phyloP scores from a whole-genome alignment of 1,140 invertebrate species.

The Probaryconus sp. region DNA sequence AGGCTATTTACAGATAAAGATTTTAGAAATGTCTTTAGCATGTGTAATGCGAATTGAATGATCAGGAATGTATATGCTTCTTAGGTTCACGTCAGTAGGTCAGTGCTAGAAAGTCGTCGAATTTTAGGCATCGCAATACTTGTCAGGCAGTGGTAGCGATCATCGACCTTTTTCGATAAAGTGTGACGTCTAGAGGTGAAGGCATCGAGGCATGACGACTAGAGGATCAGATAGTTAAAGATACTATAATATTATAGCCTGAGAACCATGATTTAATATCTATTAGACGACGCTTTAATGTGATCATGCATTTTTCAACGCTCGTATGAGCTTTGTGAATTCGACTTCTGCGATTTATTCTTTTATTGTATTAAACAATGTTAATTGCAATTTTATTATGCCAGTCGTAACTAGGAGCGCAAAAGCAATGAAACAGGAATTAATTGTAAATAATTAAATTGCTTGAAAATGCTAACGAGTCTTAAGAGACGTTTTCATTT shows the following conservation, averaged over 20 bases:
- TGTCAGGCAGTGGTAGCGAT: slow-evolving; percentile 57
- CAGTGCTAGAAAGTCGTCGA: slow-evolving; percentile 63
- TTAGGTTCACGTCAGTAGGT: slow-evolving; percentile 45
- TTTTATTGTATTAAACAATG: not conserved
- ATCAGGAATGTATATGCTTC: not conserved
- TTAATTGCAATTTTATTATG: not conserved
- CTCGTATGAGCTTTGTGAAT: slow-evolving; percentile 2
- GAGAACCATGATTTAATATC: slow-evolving; percentile 26
- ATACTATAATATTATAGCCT: slow-evolving; percentile 30
- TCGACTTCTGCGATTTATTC: not conserved
- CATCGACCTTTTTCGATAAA: slow-evolving; percentile 57
- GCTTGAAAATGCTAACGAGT: no score
- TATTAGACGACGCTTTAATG: slow-evolving; percentile 4
- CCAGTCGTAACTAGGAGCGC: no score
- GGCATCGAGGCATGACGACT: slow-evolving; percentile 31
- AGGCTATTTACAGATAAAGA: no score
- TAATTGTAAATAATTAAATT: no score
- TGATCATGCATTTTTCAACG: slow-evolving; percentile 24
- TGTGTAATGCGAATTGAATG: not conserved
- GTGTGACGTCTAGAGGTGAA: slow-evolving; percentile 46
- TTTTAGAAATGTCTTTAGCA: not conserved
- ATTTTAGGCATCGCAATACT: slow-evolving; percentile 58
- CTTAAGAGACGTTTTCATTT: no score
- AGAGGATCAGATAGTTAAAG: slow-evolving; percentile 29
- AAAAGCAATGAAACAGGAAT: no score